Conservation (phyloP, 2,797 vertebrate genomes). For the Epinephelus malabaricus region DNA sequence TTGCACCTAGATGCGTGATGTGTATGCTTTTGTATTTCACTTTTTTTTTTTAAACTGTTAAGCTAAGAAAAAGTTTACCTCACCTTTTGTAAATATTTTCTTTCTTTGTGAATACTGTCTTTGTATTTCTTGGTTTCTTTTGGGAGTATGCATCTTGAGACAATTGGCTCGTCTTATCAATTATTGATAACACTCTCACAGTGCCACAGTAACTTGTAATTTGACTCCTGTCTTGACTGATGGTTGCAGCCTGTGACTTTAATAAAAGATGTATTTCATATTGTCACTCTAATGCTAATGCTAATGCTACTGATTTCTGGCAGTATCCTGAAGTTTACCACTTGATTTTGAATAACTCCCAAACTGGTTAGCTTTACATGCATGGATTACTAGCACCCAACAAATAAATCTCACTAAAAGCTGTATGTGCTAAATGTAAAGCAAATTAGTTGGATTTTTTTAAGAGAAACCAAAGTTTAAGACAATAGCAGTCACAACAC, state of each 20-base stretch:
- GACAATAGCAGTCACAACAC: not conserved
- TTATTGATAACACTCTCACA: not conserved
- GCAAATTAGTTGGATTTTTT: not conserved
- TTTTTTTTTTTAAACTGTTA: not conserved
- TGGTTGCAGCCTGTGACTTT: not conserved
- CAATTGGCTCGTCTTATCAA: not conserved
- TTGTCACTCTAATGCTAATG: not conserved
- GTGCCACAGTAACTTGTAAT: not conserved
- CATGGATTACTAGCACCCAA: not conserved
- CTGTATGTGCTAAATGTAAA: not conserved
- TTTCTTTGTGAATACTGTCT: not conserved
- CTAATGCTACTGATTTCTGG: not conserved
- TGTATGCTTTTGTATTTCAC: not conserved
- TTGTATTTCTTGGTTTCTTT: not conserved
- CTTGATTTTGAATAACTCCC: too few species aligned
- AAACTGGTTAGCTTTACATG: not conserved
- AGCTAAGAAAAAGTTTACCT: not conserved
- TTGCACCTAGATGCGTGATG: not conserved
- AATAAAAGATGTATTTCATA: not conserved
- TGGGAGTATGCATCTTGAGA: not conserved
- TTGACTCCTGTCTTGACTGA: not conserved
- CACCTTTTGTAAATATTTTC: not conserved
- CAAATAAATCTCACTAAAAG: not conserved
- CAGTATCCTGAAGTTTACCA: not conserved
- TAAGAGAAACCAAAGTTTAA: not conserved